Base-by-base conservation (phyloP, 2,113 vertebrate genomes). In the Myotis brandtii region DNA sequence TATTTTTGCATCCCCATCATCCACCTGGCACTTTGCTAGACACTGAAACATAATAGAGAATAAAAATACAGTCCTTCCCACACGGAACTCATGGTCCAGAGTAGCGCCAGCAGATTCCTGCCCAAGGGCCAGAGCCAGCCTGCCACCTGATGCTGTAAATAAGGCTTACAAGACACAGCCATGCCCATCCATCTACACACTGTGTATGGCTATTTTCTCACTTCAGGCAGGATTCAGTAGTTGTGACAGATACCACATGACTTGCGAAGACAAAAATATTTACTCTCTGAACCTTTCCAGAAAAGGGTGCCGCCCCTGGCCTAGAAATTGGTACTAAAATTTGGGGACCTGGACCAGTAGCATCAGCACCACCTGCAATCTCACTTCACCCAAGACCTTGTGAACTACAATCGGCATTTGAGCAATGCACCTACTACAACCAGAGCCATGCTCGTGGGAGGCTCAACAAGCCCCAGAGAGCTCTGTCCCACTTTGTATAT, bases 111-210 rank as follows among this genome's bases (percentile, higher is more conserved):
- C 27, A 46, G 69, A 30, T 30, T 70, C 37, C n/a, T 56, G 48
- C n/a, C 17, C 73, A n/a, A 7, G 8, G 66, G 17, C 37, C 70
- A 50, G 75, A 76, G 67, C 48, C 34, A 94, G 52, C 43, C 27
- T 27, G 54, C 21, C 9, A 40, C 25, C 52, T 77, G 43, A 17
- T 77, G 52, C 67, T 64, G 32, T 84, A 46, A 95, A 81, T 81
- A 81, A 93, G 81, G 30, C 54, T 94, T 94, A 77, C 46, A 52
- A 43, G 50, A 88, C 11, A 69, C 18, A 80, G 18, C 20, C 72
- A 52, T 4, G 2, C 5, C 7, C 11, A 8, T 46, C 70, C 17
- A 7, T 40, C 20, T 34, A 18, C 20, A 25, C 46, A 52, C 6
- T 4, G 18, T 32, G 34, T n/a, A 0, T 20, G 34, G 7, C 56